Evolutionary conservation across 2,797 vertebrate species (phyloP).

Genomic region (Alectoris magna): DNA sequence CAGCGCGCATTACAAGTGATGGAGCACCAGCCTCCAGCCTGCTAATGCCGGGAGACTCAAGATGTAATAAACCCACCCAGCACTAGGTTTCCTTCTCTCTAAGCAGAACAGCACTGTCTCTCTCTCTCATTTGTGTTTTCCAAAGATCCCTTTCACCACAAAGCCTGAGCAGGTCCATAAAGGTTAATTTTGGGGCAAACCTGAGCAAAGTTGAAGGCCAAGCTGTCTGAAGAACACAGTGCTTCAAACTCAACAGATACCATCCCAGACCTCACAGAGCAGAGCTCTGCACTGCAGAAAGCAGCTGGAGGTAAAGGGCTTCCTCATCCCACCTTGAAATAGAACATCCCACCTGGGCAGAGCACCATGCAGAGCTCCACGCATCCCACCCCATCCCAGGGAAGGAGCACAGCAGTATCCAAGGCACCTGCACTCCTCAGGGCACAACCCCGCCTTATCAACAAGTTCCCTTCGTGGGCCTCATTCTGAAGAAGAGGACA

Average conservation of each 20-base stretch:
- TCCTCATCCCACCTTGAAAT: not conserved
- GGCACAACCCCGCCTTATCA: not conserved
- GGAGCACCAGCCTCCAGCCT: not conserved
- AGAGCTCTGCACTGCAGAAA: not conserved
- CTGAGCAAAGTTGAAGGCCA: not conserved
- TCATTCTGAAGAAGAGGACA: not conserved
- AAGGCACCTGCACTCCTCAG: not conserved
- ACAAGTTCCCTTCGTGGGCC: not conserved
- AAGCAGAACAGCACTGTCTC: not conserved
- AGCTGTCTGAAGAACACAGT: not conserved
- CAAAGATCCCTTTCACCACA: not conserved
- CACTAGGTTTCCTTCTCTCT: conserved; percentile 5
- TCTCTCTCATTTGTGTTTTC: not conserved
- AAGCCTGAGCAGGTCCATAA: not conserved
- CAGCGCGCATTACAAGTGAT: not conserved
- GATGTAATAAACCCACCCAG: not conserved
- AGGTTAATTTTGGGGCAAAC: not conserved
- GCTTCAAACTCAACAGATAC: not conserved
- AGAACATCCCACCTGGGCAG: fast-evolving
- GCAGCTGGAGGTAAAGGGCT: not conserved
- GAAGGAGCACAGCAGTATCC: not conserved
- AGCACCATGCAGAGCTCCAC: not conserved
- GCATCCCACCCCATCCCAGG: not conserved
- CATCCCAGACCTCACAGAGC: not conserved
- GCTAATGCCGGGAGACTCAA: not conserved